phyloP scores from a whole-genome alignment of 2,888 invertebrate species.

The Callinectes sapidus region DNA sequence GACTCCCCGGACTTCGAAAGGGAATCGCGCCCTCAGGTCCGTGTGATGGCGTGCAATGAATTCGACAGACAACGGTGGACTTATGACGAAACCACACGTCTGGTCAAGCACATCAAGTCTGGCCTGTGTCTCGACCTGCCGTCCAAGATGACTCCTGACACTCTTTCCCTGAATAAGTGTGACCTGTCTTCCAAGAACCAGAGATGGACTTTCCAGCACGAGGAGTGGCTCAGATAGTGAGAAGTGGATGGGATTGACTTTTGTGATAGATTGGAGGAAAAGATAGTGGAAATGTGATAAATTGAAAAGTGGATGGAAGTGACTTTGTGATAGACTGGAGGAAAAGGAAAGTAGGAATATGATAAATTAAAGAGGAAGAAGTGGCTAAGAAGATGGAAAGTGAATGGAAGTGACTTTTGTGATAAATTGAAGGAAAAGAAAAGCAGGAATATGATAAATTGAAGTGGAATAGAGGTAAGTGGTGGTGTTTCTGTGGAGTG shows the following conservation, averaged over 20 bases:
- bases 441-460: background rate
- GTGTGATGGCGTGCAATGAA: constrained; percentile 85
- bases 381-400: no score
- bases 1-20: constrained; percentile 81
- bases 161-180: constrained; percentile 75
- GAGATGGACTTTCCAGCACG: constrained; percentile 69
- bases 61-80: constrained; percentile 87
- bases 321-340: background rate
- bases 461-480: no score
- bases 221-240: constrained; percentile 54
- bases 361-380: no score
- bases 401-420: background rate
- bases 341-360: background rate
- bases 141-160: constrained; percentile 76
- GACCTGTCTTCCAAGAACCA: constrained; percentile 51
- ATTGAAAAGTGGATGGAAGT: background rate
- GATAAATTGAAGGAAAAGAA: no score
- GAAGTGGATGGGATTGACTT: background rate
- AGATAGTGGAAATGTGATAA: background rate
- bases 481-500: background rate
- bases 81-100: constrained; percentile 78
- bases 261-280: background rate
- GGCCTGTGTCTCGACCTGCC: constrained; percentile 80
- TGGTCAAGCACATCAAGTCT: constrained; percentile 74
- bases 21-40: constrained; percentile 78